A percentile compares a stretch with the other conserved stretches of the same genome.
phyloP scores from a whole-genome alignment of 1,140 invertebrate genomes.

The Macrobrachium rosenbergii region DNA sequence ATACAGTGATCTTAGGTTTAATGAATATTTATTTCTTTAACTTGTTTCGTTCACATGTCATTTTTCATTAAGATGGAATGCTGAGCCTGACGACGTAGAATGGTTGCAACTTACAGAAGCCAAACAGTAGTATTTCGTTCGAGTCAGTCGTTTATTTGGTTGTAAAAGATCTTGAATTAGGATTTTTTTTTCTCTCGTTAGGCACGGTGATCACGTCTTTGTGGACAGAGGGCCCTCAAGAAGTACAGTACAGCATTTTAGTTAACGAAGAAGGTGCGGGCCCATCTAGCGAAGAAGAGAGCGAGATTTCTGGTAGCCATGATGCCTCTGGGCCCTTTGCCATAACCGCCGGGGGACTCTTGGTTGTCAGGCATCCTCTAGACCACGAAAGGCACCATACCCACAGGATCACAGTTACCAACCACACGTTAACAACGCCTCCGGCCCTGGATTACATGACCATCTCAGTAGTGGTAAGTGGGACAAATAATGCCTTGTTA shows the following conservation, averaged over 20 bases:
- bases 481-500: background rate
- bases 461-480: slow-evolving; percentile 63
- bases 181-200: background rate
- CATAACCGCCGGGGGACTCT: slow-evolving; percentile 42
- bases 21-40: no score
- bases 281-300: background rate
- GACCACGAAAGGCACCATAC: slow-evolving; percentile 82
- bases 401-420: slow-evolving; percentile 82
- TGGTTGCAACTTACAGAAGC: no score
- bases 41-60: no score
- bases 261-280: slow-evolving; percentile 23
- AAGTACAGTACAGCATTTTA: slow-evolving; percentile 72
- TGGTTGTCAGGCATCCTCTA: slow-evolving; percentile 76
- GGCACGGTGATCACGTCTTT: slow-evolving; percentile 64
- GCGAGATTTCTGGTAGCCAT: background rate
- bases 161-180: no score
- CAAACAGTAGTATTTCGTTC: no score
- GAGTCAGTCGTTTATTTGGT: no score
- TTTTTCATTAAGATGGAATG: no score
- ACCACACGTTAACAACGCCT: slow-evolving; percentile 53
- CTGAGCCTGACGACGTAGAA: no score
- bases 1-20: no score
- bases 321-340: slow-evolving; percentile 45
- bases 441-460: slow-evolving; percentile 63
- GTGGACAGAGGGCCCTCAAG: slow-evolving; percentile 50